A percentile compares a stretch with the other conserved stretches of the same genome.
phyloP scores from a whole-genome alignment of 2,797 vertebrate species.

The Saxicola maurus region DNA sequence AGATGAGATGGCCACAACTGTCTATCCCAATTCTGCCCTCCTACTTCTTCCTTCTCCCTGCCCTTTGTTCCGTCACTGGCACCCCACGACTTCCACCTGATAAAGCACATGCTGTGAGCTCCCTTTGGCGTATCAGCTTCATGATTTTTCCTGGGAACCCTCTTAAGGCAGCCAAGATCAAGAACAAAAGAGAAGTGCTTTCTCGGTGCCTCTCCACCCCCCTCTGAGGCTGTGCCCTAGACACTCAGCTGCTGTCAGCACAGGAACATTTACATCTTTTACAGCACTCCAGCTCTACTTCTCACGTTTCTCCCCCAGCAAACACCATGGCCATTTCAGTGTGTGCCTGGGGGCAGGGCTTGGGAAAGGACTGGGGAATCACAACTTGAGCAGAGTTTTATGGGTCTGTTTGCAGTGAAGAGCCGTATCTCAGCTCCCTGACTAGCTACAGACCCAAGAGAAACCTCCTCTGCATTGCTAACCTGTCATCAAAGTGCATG shows the following conservation, averaged over 20 bases:
- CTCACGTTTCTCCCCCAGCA: conserved; percentile 32
- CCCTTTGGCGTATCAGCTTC: conserved; percentile 64
- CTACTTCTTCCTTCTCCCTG: not conserved
- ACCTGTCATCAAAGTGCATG: not conserved
- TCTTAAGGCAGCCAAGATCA: conserved; percentile 74
- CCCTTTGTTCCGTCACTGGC: conserved; percentile 44
- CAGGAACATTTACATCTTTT: conserved; percentile 87
- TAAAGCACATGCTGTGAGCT: conserved; percentile 65
- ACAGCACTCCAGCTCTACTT: conserved; percentile 64
- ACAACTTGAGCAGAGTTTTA: conserved; percentile 68
- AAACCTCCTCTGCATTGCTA: not conserved
- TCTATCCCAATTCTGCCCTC: conserved; percentile 49
- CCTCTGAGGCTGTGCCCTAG: conserved; percentile 74
- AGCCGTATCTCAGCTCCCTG: not conserved
- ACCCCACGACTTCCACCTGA: not conserved
- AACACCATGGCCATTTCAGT: not conserved
- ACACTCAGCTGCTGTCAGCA: conserved; percentile 76
- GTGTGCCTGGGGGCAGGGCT: not conserved
- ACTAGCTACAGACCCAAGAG: conserved; percentile 14
- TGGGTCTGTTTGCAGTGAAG: conserved; percentile 68
- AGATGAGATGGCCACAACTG: conserved; percentile 44
- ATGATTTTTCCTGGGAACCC: conserved; percentile 56
- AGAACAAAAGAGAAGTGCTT: conserved; percentile 74
- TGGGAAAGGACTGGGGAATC: not conserved
- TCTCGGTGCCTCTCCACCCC: conserved; percentile 38